phyloP scores from a whole-genome alignment of 2,797 vertebrate genomes.

The Columba guinea region DNA sequence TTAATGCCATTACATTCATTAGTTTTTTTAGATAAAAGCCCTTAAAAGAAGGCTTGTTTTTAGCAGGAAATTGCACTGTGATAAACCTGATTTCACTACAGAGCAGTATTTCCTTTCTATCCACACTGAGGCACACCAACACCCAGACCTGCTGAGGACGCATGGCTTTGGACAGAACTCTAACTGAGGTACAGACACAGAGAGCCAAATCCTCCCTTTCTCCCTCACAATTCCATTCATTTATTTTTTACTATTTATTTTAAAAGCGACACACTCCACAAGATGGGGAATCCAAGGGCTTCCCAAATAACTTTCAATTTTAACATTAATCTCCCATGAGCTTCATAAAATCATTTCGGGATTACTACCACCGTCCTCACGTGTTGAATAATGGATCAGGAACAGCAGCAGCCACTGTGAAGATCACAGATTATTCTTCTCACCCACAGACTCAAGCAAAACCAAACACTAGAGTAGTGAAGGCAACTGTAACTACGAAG shows the following conservation, averaged over 20 bases:
- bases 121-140: neutral
- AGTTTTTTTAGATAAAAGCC: constrained; percentile 4
- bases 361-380: neutral
- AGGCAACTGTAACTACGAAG: neutral
- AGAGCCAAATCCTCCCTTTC: neutral
- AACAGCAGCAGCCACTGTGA: neutral
- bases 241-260: neutral
- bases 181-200: neutral
- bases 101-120: neutral
- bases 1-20: constrained; percentile 20
- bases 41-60: neutral
- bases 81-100: neutral
- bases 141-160: neutral
- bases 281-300: neutral
- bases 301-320: neutral
- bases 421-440: neutral
- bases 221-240: neutral
- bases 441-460: neutral
- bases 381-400: neutral
- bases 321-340: neutral
- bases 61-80: neutral
- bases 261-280: neutral
- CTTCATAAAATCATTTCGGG: neutral
- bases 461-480: neutral
- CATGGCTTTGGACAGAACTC: neutral